Base-by-base conservation (phyloP, 2,113 vertebrate genomes). In the Mola mola region DNA sequence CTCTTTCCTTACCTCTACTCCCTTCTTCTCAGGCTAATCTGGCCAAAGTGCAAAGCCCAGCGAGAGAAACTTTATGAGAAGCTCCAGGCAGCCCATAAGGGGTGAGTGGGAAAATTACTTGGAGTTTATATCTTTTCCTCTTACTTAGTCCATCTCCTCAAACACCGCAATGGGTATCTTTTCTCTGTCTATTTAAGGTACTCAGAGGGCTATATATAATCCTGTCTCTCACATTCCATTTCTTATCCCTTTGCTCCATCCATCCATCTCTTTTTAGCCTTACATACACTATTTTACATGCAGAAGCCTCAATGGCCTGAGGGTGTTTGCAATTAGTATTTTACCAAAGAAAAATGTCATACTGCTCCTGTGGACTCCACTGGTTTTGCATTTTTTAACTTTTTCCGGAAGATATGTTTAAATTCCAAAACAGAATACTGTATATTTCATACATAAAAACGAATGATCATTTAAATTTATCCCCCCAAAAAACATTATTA, bases 241-340 rank as follows among this genome's bases (percentile, higher is more conserved):
- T 53, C 26, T n/a, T n/a, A n/a, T n/a, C n/a, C n/a, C 17, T 58
- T 46, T 24, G 17, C 33, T 68, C 36, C 16, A 59, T 65, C 25
- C 19, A 31, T 29, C 29, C 29, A 13, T 47, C 34, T 19, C 12
- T 49, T 31, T 66, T 48, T 20, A 17, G 37, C n/a, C 31, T 22
- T 33, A 12, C 38, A 26, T 52, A 57, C 17, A 42, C 26, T 12
- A 57, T 43, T 66, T 52, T 24, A 52, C 13, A 57, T 73, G 59
- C 46, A 52, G 40, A 6, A 42, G 52, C 38, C 20, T 41, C 34
- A 15, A 31, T 55, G 16, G 49, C 64, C 64, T 38, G 6, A 26
- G 72, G 75, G 37, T 66, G 63, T 69, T 75, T 83, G 50, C 48
- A 69, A 76, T 83, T 44, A 49, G 5, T 50, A 37, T 61, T 65